Percentiles rank a stretch among this genome's conserved stretches.
Conservation (phyloP, 2,113 vertebrate species). For the Bos indicus region DNA sequence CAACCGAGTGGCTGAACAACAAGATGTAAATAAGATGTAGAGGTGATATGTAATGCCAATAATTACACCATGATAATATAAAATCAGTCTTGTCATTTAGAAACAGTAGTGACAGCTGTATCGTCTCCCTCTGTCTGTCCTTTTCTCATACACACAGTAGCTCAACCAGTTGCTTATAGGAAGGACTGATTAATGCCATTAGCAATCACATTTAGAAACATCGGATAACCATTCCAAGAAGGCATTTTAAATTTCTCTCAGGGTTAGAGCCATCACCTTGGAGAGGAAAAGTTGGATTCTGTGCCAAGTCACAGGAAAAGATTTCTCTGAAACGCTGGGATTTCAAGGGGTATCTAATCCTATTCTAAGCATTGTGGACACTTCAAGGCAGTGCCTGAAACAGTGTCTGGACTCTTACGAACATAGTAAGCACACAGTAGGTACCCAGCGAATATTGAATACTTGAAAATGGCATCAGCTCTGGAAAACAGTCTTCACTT, state of each 20-base stretch:
- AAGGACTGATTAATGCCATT: conserved; percentile 19
- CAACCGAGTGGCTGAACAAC: not conserved
- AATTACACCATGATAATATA: not conserved
- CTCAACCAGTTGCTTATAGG: not conserved
- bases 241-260: not conserved
- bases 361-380: not conserved
- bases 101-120: not conserved
- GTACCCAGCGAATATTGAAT: not conserved
- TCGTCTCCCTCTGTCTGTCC: not conserved
- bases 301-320: not conserved
- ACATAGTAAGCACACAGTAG: not conserved
- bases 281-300: not conserved
- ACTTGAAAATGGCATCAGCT: not conserved
- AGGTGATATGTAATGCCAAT: not conserved
- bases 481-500: not conserved
- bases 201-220: not conserved
- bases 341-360: not conserved
- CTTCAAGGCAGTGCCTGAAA: not conserved
- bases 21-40: not conserved
- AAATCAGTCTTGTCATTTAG: not conserved
- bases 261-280: not conserved
- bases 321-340: not conserved
- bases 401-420: not conserved
- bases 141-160: not conserved
- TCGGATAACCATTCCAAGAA: not conserved